Percentiles rank a stretch among this genome's conserved stretches.
These are phyloP conservation scores for Drosophila parabipectinata DNA, from an alignment of 1,140 invertebrate species.

Conservation along the genomic window DNA sequence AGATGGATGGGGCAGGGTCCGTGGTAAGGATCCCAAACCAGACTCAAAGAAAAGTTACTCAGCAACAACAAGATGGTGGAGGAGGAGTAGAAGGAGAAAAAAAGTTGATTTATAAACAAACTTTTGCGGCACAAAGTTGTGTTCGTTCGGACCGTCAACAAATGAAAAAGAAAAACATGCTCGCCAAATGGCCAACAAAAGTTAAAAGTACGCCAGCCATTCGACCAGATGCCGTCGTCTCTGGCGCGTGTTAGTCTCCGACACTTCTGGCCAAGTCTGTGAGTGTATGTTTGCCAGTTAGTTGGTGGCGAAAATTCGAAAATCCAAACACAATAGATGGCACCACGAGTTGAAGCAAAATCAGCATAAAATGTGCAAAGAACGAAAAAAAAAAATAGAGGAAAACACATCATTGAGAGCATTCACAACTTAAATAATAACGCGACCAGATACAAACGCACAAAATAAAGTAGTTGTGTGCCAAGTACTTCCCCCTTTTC, in stretches of 20 bases:
- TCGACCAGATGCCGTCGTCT: slow-evolving; percentile 26
- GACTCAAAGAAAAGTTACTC: slow-evolving; percentile 35
- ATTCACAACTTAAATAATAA: slow-evolving; percentile 61
- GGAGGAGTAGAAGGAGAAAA: background rate
- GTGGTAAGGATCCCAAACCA: background rate
- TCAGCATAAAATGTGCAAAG: slow-evolving; percentile 49
- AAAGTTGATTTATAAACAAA: slow-evolving; percentile 80
- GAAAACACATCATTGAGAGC: slow-evolving; percentile 53
- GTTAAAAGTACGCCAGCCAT: slow-evolving; percentile 53
- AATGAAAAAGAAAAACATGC: slow-evolving; percentile 59
- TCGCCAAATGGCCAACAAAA: slow-evolving; percentile 68
- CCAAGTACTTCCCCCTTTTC: slow-evolving; percentile 19
- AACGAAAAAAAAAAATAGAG: slow-evolving; percentile 38
- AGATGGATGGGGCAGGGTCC: slow-evolving; percentile 21
- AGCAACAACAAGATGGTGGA: slow-evolving; percentile 11
- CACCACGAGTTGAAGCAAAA: slow-evolving; percentile 29
- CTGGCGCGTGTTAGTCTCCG: slow-evolving; percentile 23
- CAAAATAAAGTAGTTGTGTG: slow-evolving; percentile 52
- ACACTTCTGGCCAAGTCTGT: slow-evolving; percentile 9
- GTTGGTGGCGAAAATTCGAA: slow-evolving; percentile 6
- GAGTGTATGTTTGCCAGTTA: background rate
- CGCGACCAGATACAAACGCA: slow-evolving; percentile 51
- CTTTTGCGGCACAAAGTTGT: slow-evolving; percentile 68
- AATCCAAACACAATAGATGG: slow-evolving; percentile 44
- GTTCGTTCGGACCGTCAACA: slow-evolving; percentile 64